phyloP scores from a whole-genome alignment of 2,797 vertebrate genomes.

The Cryptoprocta ferox region DNA sequence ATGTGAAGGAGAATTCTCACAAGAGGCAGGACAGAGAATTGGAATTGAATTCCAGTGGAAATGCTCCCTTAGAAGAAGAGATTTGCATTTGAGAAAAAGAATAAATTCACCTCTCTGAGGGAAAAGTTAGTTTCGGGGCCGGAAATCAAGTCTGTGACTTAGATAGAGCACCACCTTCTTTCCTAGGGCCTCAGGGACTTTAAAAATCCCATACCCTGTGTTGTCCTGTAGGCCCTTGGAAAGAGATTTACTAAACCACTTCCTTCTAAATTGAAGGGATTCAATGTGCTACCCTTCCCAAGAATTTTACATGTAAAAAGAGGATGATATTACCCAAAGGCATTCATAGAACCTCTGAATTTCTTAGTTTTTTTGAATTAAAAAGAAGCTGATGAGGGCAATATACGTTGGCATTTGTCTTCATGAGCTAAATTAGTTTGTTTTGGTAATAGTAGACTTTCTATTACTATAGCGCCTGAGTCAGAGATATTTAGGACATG shows the following conservation, averaged over 20 bases:
- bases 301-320: slow-evolving; percentile 23
- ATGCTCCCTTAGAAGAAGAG: neutral
- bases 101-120: neutral
- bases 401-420: neutral
- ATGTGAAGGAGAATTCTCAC: neutral
- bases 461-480: neutral
- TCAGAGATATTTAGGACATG: neutral
- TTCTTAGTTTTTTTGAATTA: neutral
- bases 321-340: neutral
- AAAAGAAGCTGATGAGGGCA: neutral
- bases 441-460: neutral
- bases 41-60: neutral
- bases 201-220: neutral
- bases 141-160: neutral
- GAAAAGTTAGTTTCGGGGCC: slow-evolving; percentile 6
- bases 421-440: neutral
- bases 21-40: neutral
- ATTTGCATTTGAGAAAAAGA: neutral
- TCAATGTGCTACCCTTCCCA: neutral
- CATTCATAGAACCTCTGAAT: neutral
- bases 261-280: neutral
- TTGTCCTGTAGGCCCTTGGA: neutral
- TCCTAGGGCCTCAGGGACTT: neutral
- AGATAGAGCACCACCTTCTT: neutral
- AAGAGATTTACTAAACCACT: neutral